Base-by-base conservation (phyloP, 1,140 invertebrate genomes). In the Lordiphosa mommai region DNA sequence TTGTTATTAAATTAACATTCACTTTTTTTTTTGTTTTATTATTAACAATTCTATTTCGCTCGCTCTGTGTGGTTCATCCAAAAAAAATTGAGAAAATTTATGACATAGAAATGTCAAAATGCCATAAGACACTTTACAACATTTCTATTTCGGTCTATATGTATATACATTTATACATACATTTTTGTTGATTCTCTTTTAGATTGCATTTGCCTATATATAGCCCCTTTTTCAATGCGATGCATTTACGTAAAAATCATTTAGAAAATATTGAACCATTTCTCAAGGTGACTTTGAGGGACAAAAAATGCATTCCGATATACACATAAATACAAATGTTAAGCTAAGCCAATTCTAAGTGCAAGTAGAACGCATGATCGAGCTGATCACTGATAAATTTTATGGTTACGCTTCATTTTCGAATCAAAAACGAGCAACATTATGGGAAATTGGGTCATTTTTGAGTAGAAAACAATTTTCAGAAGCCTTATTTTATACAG, bases 21-120 rank as follows among this genome's bases (percentile, higher is more conserved):
- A 79, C 73, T 68, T 79, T 77, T 72, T 46, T 60, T 52, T 20
- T 17, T 49, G 30, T 38, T 55, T 48, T 33, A 29, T 50, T 46
- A 29, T 58, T 59, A 63, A 43, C 57, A 47, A 57, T 52, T 52
- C 50, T 34, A 40, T 23, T 20, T 34, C 40, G 51, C 59, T 34
- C 13, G 58, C 17, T 43, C 16, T 40, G 23, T 30, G 27, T 30
- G 60, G 8, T 10, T 46, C 40, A 56, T 41, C 60, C 61, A 56
- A 68, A 48, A 48, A 20, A 47, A 64, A 64, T 66, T 56, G 29
- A 52, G 43, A 51, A 23, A 23, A 72, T 79, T 79, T 72, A 79
- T 79, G 73, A 64, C 73, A 79, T 57, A 72, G 63, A 79, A 79
- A 79, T 79, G 73, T 79, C 73, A 79, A 79, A 70, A 57, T 13